Base-by-base conservation (phyloP, 2,888 invertebrate genomes). In the Ctenicera cuprea region DNA sequence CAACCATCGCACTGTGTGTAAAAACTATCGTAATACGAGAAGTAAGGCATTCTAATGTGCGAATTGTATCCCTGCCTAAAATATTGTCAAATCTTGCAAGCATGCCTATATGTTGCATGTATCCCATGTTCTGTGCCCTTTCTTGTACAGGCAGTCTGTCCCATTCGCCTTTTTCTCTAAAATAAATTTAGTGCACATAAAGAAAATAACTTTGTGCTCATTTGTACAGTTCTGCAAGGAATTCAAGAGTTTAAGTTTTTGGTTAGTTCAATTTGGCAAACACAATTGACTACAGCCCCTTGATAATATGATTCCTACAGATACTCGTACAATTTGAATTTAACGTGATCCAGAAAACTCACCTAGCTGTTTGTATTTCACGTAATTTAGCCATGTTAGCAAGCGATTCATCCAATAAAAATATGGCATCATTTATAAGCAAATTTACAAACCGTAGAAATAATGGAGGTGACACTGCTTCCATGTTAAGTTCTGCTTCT, bases 371-470 rank as follows among this genome's bases (percentile, higher is more conserved):
- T 85, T 96, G 94, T 88, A 96, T 89, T 77, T 94, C 94, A 69
- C 94, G 92, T 72, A 98, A 91, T 85, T 96, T 95, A 63, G 95
- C 93, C 94, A 98, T 95, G 84, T 96, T 95, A 3, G 93, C 90
- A 12, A 96, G 89, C 0, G 97, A 97, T 85, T 98, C 98, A 85
- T 98, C 97, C 76, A 99, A 87, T 12, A 99, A 89, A 85, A 95
- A 99, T 38, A 98, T 97, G 67, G 98, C 97, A 88, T 99, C 99
- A 85, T 99, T 99, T 86, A 99, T 97, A 14, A 99, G 89, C 76
- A 99, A 90, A 89, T 99, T 99, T 41, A 98, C 93, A 85, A 99
- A 99, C 59, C 97, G 92, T 54, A 99, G 89, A 87, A 98, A 99
- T 74, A 98, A 86, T 0, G 98, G 98, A 4, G 97, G 96, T 76